phyloP scores from a whole-genome alignment of 1,140 invertebrate genomes.

The Bombus picipes region DNA sequence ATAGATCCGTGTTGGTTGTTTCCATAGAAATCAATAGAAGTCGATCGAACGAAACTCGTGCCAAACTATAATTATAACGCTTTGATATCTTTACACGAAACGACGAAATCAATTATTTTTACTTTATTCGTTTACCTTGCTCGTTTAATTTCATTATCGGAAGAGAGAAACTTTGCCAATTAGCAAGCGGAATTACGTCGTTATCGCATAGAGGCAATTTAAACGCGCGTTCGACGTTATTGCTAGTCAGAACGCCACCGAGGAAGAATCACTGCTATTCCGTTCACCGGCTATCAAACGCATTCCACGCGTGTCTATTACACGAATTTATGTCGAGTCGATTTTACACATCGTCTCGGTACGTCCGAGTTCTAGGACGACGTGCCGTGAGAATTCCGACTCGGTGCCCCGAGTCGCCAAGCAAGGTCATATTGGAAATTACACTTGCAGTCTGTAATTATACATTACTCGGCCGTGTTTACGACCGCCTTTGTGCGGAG shows the following conservation, averaged over 20 bases:
- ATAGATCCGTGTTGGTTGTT: neutral
- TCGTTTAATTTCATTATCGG: neutral
- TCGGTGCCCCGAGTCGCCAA: neutral
- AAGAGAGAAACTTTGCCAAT: neutral
- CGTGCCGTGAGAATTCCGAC: neutral
- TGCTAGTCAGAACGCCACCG: neutral
- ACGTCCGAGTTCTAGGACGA: neutral
- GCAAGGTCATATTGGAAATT: constrained; percentile 48
- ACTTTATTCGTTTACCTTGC: neutral
- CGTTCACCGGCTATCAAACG: neutral
- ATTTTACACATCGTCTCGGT: neutral
- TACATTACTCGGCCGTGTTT: constrained; percentile 33
- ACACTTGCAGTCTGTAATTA: constrained; percentile 36
- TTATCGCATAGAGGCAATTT: neutral
- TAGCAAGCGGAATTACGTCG: neutral
- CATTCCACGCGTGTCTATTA: too few relatives aligned
- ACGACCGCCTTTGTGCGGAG: constrained; percentile 15
- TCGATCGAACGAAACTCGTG: neutral
- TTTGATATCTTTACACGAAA: neutral
- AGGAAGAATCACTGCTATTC: neutral
- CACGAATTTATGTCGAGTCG: neutral
- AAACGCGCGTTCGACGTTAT: neutral
- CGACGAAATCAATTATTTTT: neutral
- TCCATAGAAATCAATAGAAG: neutral
- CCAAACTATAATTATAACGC: neutral